phyloP scores from a whole-genome alignment of 2,888 invertebrate genomes.

The Drosophila lutescens region DNA sequence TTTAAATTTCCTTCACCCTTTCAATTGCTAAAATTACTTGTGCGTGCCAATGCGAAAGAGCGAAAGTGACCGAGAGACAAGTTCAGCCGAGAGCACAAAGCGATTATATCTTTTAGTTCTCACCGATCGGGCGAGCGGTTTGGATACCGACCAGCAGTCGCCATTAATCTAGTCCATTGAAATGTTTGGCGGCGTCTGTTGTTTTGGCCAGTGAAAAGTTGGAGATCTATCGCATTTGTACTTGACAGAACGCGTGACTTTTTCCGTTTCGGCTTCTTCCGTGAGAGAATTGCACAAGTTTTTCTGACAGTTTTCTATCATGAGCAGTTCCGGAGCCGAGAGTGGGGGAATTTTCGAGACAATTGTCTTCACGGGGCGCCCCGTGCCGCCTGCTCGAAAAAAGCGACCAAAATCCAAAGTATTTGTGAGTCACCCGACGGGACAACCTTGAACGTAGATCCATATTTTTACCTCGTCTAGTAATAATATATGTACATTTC shows the following conservation, averaged over 20 bases:
- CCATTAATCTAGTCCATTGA: slow-evolving; percentile 44
- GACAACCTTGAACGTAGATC: slow-evolving; percentile 45
- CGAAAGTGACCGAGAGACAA: slow-evolving; percentile 12
- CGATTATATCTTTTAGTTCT: slow-evolving; percentile 48
- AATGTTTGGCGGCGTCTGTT: slow-evolving; percentile 71
- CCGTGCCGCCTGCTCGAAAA: slow-evolving; percentile 82
- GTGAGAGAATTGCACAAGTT: slow-evolving; percentile 64
- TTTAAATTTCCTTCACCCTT: slow-evolving; percentile 3
- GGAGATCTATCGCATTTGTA: slow-evolving; percentile 41
- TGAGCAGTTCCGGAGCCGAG: slow-evolving; percentile 76
- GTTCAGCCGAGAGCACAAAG: slow-evolving; percentile 31
- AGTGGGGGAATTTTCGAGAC: slow-evolving; percentile 65
- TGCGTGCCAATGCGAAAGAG: slow-evolving; percentile 29
- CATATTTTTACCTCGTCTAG: slow-evolving; percentile 41
- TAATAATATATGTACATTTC: slow-evolving; percentile 31
- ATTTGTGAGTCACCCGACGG: slow-evolving; percentile 69
- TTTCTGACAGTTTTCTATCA: slow-evolving; percentile 36
- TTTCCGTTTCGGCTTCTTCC: slow-evolving; percentile 6
- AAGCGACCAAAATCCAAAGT: slow-evolving; percentile 81
- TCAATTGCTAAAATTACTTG: slow-evolving; percentile 67
- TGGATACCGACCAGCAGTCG: slow-evolving; percentile 37
- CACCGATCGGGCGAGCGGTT: slow-evolving; percentile 42
- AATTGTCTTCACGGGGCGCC: slow-evolving; percentile 74
- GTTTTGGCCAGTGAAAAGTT: slow-evolving; percentile 67
- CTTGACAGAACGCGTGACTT: slow-evolving; percentile 38